Conservation (phyloP, 2,113 vertebrate genomes). For the Chaetorhynchus papuensis region DNA sequence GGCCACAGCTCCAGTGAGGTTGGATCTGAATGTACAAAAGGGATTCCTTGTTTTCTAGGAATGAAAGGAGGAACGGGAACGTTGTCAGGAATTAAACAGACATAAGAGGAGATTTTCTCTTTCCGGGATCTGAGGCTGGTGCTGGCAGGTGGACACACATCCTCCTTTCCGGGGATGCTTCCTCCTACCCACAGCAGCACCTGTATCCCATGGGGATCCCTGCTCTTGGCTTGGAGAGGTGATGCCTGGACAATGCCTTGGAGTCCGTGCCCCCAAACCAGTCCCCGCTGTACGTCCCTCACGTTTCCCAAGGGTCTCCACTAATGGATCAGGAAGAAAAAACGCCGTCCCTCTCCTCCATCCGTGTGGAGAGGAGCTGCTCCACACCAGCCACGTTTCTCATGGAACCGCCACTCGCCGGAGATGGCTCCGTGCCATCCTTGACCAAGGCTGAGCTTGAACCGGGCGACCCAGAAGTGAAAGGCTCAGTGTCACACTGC, state of each 20-base stretch:
- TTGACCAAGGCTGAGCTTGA: slow-evolving; percentile 38
- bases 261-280: rapidly evolving
- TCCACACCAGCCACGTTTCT: background rate
- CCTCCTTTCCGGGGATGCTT: background rate
- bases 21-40: background rate
- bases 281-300: no score
- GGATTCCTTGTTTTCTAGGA: background rate
- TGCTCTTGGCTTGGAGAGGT: background rate
- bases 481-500: slow-evolving; percentile 14
- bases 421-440: slow-evolving; percentile 31
- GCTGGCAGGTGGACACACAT: background rate
- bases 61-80: background rate
- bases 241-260: rapidly evolving
- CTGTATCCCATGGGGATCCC: rapidly evolving
- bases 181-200: background rate
- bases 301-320: rapidly evolving
- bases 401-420: background rate
- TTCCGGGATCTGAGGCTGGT: rapidly evolving
- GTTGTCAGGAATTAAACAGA: background rate
- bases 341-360: rapidly evolving
- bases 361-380: rapidly evolving
- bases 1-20: background rate
- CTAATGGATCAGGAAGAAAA: background rate
- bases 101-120: background rate
- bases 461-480: slow-evolving; percentile 23